A percentile compares a stretch with the other conserved stretches of the same genome.
phyloP scores from a whole-genome alignment of 64 coral and sea anemone species.

The Astreopora myriophthalma region DNA sequence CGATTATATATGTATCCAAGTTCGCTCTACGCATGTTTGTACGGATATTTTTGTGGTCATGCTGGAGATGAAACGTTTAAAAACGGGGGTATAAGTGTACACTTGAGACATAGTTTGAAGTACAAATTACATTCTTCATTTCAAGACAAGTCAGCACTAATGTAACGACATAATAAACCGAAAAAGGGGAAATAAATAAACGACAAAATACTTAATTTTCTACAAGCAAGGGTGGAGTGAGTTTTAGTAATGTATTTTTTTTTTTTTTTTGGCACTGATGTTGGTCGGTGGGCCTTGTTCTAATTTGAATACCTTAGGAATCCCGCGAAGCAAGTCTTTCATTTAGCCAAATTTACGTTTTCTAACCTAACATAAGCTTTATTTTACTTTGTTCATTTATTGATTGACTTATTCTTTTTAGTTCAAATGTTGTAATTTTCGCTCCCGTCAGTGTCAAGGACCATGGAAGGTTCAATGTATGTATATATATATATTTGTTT shows the following conservation, averaged over 20 bases:
- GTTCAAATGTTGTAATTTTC: too few species aligned
- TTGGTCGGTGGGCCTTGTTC: too few species aligned
- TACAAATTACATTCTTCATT: neutral
- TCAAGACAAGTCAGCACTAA: neutral
- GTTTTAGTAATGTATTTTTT: neutral
- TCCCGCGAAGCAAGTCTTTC: neutral
- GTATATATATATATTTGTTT: too few species aligned
- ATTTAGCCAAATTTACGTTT: neutral
- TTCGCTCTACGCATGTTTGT: neutral
- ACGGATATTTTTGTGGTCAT: conserved; percentile 17
- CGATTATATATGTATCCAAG: neutral
- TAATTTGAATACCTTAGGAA: neutral
- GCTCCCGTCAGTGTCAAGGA: too few species aligned
- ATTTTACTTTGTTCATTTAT: neutral
- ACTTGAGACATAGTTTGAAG: neutral
- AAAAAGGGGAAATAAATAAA: conserved; percentile 20
- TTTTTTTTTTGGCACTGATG: too few species aligned
- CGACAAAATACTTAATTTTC: neutral
- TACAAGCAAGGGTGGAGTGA: neutral
- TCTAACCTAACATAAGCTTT: neutral
- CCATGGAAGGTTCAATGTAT: too few species aligned
- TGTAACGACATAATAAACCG: neutral
- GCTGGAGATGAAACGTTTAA: neutral
- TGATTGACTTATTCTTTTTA: too few species aligned
- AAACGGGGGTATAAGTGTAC: neutral